Percentiles rank a stretch among this genome's conserved stretches.
Conservation (phyloP, 2,113 vertebrate genomes). For the Agelaius phoeniceus region DNA sequence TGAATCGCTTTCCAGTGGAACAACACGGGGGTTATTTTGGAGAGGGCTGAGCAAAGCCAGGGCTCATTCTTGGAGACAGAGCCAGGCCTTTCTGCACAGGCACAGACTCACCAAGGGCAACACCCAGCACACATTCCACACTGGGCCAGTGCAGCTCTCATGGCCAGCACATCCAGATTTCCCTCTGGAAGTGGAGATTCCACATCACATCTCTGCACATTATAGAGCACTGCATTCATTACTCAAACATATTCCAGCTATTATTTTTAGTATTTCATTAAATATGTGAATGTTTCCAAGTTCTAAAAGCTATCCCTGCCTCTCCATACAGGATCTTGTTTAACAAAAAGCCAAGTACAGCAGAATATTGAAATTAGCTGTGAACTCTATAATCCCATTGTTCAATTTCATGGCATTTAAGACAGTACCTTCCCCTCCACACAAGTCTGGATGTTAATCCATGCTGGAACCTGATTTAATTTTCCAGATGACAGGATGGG, state of each 20-base stretch:
- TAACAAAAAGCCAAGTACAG: constrained; percentile 66
- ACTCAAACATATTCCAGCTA: background rate
- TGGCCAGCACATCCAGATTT: background rate
- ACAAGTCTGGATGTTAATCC: constrained; percentile 76
- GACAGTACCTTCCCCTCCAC: constrained; percentile 67
- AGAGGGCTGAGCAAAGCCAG: background rate
- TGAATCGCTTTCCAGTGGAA: background rate
- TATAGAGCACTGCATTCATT: background rate
- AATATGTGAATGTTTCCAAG: background rate
- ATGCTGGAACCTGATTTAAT: constrained; percentile 78
- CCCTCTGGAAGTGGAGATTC: background rate
- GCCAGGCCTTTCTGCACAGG: background rate
- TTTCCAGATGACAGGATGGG: constrained; percentile 83
- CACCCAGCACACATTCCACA: background rate
- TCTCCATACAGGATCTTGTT: constrained; percentile 8
- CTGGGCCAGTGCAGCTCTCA: background rate
- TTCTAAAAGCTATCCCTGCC: background rate
- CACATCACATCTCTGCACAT: background rate
- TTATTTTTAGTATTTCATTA: background rate
- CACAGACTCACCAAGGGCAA: background rate
- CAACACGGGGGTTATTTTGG: background rate
- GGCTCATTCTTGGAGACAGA: background rate
- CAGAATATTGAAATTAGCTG: constrained; percentile 73
- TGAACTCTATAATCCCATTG: constrained; percentile 81
- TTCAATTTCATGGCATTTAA: constrained; percentile 88